phyloP scores from a whole-genome alignment of 2,797 vertebrate species.

The Periparus ater region DNA sequence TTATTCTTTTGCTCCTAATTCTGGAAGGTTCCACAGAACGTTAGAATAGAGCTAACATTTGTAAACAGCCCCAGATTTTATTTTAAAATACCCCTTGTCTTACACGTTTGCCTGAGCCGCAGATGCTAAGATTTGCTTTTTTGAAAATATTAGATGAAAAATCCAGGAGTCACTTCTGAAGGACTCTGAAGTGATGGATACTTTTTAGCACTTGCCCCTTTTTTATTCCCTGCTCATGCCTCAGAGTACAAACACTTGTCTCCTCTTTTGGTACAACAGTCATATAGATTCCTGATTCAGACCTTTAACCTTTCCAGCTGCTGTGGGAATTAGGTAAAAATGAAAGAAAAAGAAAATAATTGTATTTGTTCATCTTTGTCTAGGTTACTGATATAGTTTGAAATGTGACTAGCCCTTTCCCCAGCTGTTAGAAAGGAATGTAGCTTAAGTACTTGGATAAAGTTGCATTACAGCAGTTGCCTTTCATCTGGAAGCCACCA shows the following conservation, averaged over 20 bases:
- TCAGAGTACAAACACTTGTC: background rate
- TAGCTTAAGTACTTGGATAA: background rate
- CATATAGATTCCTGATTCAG: background rate
- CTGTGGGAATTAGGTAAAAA: background rate
- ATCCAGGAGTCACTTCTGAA: background rate
- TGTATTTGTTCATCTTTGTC: background rate
- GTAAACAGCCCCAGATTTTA: background rate
- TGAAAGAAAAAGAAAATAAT: background rate
- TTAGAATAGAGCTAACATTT: background rate
- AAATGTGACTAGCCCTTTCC: background rate
- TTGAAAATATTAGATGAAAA: background rate
- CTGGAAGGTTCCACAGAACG: accelerated
- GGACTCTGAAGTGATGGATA: background rate
- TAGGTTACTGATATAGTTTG: background rate
- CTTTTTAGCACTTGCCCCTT: background rate
- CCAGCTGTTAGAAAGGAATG: background rate
- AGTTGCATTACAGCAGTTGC: constrained; percentile 4
- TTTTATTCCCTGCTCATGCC: background rate
- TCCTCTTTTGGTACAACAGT: background rate
- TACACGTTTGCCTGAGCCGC: background rate
- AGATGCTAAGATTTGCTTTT: background rate
- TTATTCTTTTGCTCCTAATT: background rate
- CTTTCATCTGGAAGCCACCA: background rate
- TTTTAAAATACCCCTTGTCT: background rate
- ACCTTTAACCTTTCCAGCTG: background rate